Evolutionary conservation across 2,888 invertebrate genomes (phyloP).

Genomic region (Drosophila prostipennis): DNA sequence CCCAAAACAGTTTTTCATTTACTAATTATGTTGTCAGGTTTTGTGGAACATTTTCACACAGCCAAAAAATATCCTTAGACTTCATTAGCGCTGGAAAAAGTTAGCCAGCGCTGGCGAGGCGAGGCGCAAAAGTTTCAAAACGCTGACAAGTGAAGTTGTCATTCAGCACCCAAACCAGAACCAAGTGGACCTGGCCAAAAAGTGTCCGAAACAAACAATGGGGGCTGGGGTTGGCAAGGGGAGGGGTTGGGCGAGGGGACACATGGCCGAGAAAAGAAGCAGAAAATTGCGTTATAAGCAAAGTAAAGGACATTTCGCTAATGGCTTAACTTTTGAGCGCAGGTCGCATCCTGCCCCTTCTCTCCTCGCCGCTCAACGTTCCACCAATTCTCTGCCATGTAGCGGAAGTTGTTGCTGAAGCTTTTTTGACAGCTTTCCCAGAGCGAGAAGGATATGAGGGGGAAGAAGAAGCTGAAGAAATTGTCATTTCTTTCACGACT

Average conservation of each 20-base stretch:
- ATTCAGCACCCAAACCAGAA: conserved; percentile 61
- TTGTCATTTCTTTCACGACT: conserved; percentile 43
- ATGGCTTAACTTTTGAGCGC: conserved; percentile 75
- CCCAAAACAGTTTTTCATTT: conserved; percentile 27
- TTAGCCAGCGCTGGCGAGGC: conserved; percentile 53
- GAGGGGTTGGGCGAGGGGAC: not conserved
- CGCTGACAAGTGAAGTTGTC: conserved; percentile 75
- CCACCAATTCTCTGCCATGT: conserved; percentile 50
- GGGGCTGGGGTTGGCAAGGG: conserved; percentile 26
- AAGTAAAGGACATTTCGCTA: conserved; percentile 78
- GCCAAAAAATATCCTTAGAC: conserved; percentile 64
- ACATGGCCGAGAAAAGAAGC: conserved; percentile 46
- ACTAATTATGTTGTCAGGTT: conserved; percentile 44
- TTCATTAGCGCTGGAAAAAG: conserved; percentile 73
- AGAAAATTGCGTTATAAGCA: conserved; percentile 76
- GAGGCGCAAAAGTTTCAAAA: conserved; percentile 67
- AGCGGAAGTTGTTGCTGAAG: conserved; percentile 76
- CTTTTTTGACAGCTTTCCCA: conserved; percentile 64
- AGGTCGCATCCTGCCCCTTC: conserved; percentile 24
- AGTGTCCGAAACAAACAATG: conserved; percentile 72
- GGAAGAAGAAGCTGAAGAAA: conserved; percentile 20
- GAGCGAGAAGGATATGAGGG: conserved; percentile 4
- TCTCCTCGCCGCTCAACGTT: not conserved
- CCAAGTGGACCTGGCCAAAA: conserved; percentile 42
- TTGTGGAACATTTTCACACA: conserved; percentile 30